These are phyloP conservation scores for Zele albiditarsus DNA, from an alignment of 2,888 invertebrate species.

Conservation along the genomic window DNA sequence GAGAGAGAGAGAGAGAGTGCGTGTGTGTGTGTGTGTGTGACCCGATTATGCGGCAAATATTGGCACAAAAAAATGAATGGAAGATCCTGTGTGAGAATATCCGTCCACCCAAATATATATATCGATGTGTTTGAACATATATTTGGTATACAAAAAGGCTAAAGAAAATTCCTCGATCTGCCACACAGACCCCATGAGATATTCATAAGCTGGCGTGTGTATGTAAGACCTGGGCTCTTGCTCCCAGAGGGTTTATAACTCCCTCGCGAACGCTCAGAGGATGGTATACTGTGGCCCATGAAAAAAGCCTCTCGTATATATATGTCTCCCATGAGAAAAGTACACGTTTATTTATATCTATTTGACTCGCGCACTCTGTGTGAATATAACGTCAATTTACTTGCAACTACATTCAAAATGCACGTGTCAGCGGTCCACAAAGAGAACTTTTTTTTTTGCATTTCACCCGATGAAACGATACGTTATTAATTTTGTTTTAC, in stretches of 20 bases:
- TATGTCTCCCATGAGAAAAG: slow-evolving; percentile 36
- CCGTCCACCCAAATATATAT: not conserved
- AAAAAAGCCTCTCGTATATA: slow-evolving; percentile 48
- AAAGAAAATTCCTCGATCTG: not conserved
- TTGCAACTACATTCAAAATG: slow-evolving; percentile 8
- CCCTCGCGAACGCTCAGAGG: slow-evolving; percentile 27
- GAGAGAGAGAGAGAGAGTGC: slow-evolving; percentile 34
- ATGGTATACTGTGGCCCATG: slow-evolving; percentile 37
- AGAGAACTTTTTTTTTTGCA: not conserved
- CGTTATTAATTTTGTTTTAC: slow-evolving; percentile 29
- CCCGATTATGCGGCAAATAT: slow-evolving; percentile 46
- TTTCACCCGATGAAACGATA: slow-evolving; percentile 36
- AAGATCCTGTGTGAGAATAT: slow-evolving; percentile 22
- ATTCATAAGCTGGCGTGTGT: slow-evolving; percentile 58
- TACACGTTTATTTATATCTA: slow-evolving; percentile 48
- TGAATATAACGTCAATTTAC: not conserved
- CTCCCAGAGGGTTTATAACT: slow-evolving; percentile 16
- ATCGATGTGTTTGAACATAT: not conserved
- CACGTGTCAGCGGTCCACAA: not conserved
- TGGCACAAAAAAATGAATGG: slow-evolving; percentile 41
- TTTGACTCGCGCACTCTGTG: slow-evolving; percentile 34
- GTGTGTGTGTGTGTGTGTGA: not conserved
- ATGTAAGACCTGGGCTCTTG: slow-evolving; percentile 41
- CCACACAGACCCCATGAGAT: slow-evolving; percentile 55
- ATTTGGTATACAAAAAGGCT: not conserved